Percentiles rank a stretch among this genome's conserved stretches.
phyloP scores from a whole-genome alignment of 2,113 vertebrate species.

The Myotis yumanensis region DNA sequence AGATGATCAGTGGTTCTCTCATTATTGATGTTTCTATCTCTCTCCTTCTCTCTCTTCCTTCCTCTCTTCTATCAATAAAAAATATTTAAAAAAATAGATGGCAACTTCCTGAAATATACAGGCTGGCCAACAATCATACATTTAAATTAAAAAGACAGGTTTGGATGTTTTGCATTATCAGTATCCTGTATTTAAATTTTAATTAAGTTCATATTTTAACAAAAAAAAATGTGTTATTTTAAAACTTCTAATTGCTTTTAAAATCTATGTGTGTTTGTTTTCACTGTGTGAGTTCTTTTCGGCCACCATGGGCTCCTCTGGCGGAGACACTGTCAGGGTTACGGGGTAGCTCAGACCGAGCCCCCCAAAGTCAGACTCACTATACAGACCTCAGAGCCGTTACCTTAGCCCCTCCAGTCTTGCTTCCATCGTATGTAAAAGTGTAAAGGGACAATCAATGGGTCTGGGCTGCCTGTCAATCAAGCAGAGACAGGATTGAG shows the following conservation, averaged over 20 bases:
- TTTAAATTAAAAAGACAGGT: not conserved
- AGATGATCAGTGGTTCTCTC: no score
- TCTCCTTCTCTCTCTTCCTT: no score
- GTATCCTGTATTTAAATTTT: not conserved
- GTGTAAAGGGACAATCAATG: no score
- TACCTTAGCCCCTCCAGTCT: not conserved
- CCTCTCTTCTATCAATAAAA: no score
- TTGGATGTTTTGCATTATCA: not conserved
- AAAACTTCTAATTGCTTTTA: not conserved
- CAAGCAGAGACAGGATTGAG: no score
- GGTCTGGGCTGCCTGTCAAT: no score
- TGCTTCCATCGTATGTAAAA: not conserved
- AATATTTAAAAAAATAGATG: not conserved
- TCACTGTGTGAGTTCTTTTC: not conserved
- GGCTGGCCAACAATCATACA: no score
- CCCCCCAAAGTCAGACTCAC: not conserved
- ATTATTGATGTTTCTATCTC: no score
- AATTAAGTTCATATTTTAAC: not conserved
- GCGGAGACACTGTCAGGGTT: not conserved
- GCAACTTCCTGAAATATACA: not conserved
- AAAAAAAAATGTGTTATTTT: not conserved
- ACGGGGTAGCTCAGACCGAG: not conserved
- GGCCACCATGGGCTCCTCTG: not conserved
- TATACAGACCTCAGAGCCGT: not conserved
- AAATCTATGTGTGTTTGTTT: not conserved